These are phyloP conservation scores for Phaonia tiefii DNA, from an alignment of 2,888 invertebrate species.

Conservation along the genomic window DNA sequence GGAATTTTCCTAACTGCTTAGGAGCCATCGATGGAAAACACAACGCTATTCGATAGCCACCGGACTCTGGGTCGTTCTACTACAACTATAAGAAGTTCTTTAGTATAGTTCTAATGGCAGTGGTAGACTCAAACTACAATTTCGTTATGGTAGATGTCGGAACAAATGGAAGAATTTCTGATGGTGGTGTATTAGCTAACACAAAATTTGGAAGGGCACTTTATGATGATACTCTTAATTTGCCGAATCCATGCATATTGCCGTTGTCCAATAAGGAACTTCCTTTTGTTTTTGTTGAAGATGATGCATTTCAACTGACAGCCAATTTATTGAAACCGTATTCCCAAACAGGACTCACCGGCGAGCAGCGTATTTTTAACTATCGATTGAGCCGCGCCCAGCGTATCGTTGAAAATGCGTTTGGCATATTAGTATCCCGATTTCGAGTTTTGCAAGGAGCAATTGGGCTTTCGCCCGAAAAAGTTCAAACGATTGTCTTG, in stretches of 20 bases:
- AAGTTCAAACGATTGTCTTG: too few relatives aligned
- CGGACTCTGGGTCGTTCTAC: constrained; percentile 32
- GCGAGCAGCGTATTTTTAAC: constrained; percentile 55
- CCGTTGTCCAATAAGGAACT: constrained; percentile 16
- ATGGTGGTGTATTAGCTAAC: constrained; percentile 45
- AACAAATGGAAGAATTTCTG: constrained; percentile 44
- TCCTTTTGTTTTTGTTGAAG: constrained; percentile 50
- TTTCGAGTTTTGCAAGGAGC: too few relatives aligned
- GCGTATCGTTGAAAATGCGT: too few relatives aligned
- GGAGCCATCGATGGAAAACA: too few relatives aligned
- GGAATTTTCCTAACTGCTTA: too few relatives aligned
- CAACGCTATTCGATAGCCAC: constrained; percentile 45
- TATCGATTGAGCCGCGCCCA: constrained; percentile 61
- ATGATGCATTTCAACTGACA: constrained; percentile 45
- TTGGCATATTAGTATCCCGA: constrained; percentile 62
- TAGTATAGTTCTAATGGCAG: constrained; percentile 50
- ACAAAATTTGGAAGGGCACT: constrained; percentile 12
- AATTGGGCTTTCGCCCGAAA: too few relatives aligned
- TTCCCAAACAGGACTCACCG: constrained; percentile 14
- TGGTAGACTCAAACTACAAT: constrained; percentile 52
- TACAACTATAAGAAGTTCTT: constrained; percentile 59
- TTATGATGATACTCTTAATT: constrained; percentile 32
- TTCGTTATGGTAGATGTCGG: constrained; percentile 52
- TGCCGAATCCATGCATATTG: constrained; percentile 10
- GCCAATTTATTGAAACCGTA: constrained; percentile 50